Percentiles rank a stretch among this genome's conserved stretches.
Evolutionary conservation across 2,797 vertebrate genomes (phyloP).

Genomic region (Toxotes lorentzi): DNA sequence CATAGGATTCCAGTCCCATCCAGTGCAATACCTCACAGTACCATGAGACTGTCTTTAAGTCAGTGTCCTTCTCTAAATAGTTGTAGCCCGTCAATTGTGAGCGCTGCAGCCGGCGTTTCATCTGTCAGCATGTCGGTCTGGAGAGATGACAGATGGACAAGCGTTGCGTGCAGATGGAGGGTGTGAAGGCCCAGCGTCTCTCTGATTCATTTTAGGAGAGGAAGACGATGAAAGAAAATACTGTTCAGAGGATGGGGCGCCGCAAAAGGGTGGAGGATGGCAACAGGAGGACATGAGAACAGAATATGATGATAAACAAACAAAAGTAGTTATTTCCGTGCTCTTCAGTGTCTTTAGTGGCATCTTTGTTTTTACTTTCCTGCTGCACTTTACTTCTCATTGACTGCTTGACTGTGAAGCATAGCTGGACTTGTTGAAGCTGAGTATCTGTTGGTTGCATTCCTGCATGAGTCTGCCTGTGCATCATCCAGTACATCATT

Average conservation of each 20-base stretch:
- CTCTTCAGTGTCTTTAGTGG: neutral
- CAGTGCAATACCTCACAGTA: neutral
- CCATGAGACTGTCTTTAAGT: slow-evolving; percentile 42
- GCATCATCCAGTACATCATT: neutral
- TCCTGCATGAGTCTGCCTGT: neutral
- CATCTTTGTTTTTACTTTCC: too few species aligned
- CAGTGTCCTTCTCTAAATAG: slow-evolving; percentile 66
- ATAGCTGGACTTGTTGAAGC: neutral
- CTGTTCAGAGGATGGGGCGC: slow-evolving; percentile 44
- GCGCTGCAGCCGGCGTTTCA: slow-evolving; percentile 56
- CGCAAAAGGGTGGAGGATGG: slow-evolving; percentile 22
- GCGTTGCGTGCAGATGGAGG: slow-evolving; percentile 71
- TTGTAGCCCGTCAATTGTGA: slow-evolving; percentile 46
- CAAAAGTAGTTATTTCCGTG: neutral
- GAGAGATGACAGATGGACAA: slow-evolving; percentile 70
- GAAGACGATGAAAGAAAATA: slow-evolving; percentile 56
- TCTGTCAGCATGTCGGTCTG: slow-evolving; percentile 68
- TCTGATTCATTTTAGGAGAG: slow-evolving; percentile 64
- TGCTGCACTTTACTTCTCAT: neutral
- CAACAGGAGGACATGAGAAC: slow-evolving; percentile 15
- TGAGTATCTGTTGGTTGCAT: neutral
- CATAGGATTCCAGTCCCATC: slow-evolving; percentile 9
- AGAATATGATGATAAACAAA: neutral
- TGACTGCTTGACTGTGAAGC: neutral
- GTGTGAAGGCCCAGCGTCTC: slow-evolving; percentile 64